Conservation (phyloP, 2,797 vertebrate species). For the Spea hammondii region DNA sequence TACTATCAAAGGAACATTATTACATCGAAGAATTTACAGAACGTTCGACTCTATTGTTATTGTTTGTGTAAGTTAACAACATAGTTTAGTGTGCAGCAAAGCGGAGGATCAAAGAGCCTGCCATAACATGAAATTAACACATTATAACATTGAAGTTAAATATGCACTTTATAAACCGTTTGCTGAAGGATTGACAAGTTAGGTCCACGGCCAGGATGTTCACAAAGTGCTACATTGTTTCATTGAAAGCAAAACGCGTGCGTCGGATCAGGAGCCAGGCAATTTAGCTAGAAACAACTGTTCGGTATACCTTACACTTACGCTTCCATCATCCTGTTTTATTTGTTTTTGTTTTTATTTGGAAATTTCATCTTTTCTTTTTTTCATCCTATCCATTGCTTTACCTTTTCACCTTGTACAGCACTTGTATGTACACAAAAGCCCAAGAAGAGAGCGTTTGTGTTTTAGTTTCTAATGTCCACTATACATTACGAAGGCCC, state of each 20-base stretch:
- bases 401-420: no score
- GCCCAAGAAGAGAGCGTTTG: no score
- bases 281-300: background rate
- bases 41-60: constrained; percentile 26
- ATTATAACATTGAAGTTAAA: constrained; percentile 27
- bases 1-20: constrained; percentile 15
- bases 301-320: background rate
- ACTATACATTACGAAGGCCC: no score
- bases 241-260: constrained; percentile 1
- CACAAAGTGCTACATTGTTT: constrained; percentile 24
- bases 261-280: background rate
- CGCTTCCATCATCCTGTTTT: background rate
- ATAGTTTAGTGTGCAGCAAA: constrained; percentile 21
- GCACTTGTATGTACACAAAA: no score
- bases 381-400: background rate
- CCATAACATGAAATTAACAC: constrained; percentile 32
- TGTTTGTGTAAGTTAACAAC: constrained; percentile 36
- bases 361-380: background rate
- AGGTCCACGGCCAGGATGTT: background rate
- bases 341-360: background rate
- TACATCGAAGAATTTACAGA: constrained; percentile 7
- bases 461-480: no score
- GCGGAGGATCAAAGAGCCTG: constrained; percentile 42
- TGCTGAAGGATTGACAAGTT: constrained; percentile 31
- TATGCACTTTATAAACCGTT: constrained; percentile 39